Percentiles rank a stretch among this genome's conserved stretches.
Conservation (phyloP, 2,797 vertebrate genomes). For the Fundulus diaphanus region DNA sequence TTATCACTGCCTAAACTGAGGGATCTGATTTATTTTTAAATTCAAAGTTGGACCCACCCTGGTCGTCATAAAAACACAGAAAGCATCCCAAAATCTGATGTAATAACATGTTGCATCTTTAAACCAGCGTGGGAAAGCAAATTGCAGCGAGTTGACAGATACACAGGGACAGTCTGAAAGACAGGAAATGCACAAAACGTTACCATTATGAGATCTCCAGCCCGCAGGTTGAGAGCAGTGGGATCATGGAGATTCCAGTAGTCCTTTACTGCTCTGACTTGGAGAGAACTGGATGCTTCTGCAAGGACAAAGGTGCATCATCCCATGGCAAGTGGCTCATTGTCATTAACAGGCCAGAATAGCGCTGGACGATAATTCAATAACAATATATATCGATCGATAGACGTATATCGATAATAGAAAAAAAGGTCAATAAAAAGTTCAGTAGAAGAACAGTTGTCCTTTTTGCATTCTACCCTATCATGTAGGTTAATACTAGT, state of each 20-base stretch:
- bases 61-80: constrained; percentile 2
- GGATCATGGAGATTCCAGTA: constrained; percentile 97
- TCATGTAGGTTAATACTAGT: no score
- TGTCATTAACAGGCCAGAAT: neutral
- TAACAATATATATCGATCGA: no score
- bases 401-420: no score
- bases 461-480: no score
- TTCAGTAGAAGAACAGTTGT: no score
- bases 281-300: constrained; percentile 94
- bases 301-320: neutral
- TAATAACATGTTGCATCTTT: neutral
- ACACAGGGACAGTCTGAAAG: neutral
- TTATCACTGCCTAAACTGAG: neutral
- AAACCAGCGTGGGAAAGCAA: neutral
- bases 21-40: neutral
- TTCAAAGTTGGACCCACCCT: neutral
- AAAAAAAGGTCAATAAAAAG: no score
- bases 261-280: constrained; percentile 95
- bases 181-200: neutral
- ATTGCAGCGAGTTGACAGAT: neutral
- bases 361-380: no score
- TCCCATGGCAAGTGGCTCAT: neutral
- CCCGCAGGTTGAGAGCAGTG: constrained; percentile 92
- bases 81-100: constrained; percentile 2
- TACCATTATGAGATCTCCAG: constrained; percentile 94